Conservation (phyloP, 2,888 invertebrate genomes). For the Tricholauxania praeusta region DNA sequence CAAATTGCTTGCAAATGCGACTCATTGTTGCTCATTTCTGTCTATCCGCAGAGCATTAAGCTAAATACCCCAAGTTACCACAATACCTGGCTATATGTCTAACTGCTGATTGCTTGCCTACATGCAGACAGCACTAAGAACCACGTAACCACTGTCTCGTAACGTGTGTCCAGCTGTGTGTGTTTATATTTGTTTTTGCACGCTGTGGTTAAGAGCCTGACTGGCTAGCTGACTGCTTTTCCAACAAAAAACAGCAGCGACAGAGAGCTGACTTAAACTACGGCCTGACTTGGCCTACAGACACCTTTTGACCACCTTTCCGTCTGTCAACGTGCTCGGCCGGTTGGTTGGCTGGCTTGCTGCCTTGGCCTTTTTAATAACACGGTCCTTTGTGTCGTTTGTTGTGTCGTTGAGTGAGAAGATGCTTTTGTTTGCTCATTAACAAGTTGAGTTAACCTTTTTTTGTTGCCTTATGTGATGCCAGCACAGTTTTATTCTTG, state of each 20-base stretch:
- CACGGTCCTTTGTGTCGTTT: neutral
- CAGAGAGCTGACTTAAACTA: slow-evolving; percentile 30
- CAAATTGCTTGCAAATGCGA: slow-evolving; percentile 24
- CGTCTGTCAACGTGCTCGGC: slow-evolving; percentile 18
- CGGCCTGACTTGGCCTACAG: slow-evolving; percentile 22
- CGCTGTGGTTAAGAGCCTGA: slow-evolving; percentile 49
- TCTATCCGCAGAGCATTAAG: slow-evolving; percentile 28
- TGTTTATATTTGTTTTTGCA: slow-evolving; percentile 56
- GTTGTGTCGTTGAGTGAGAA: neutral
- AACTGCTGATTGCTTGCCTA: neutral
- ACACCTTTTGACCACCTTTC: slow-evolving; percentile 27
- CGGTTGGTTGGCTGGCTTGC: neutral
- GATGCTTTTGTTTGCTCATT: slow-evolving; percentile 8
- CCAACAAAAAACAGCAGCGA: slow-evolving; percentile 9
- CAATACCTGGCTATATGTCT: slow-evolving; percentile 12
- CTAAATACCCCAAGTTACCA: slow-evolving; percentile 13
- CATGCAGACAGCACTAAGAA: slow-evolving; percentile 4
- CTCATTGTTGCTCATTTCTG: slow-evolving; percentile 30
- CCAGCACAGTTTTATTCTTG: too few relatives aligned
- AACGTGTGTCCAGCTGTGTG: slow-evolving; percentile 50
- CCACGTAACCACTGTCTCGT: slow-evolving; percentile 15
- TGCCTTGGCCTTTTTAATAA: slow-evolving; percentile 48
- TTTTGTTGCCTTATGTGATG: too few relatives aligned
- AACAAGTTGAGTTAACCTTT: too few relatives aligned
- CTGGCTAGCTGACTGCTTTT: neutral